Evolutionary conservation across 2,113 vertebrate species (phyloP).

Genomic region (Diadophis punctatus): DNA sequence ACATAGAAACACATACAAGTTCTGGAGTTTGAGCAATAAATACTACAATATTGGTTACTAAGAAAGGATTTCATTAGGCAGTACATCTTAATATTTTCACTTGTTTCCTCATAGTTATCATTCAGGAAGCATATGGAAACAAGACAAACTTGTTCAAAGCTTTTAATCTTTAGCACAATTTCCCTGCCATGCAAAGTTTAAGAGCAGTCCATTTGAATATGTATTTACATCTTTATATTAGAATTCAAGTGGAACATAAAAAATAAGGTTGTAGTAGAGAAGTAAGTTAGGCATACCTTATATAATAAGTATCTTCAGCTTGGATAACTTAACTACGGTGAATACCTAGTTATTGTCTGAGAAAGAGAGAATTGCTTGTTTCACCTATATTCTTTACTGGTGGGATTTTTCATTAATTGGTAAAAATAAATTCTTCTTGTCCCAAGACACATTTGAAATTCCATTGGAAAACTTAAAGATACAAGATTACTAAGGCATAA

Average conservation of each 20-base stretch:
- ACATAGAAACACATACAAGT: background rate
- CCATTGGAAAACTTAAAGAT: background rate
- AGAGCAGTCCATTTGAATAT: constrained; percentile 39
- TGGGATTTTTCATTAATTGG: background rate
- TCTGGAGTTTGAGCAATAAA: background rate
- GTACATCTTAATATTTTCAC: constrained; percentile 34
- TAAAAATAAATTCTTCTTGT: background rate
- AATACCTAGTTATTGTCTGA: background rate
- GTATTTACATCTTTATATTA: constrained; percentile 46
- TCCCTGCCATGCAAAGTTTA: constrained; percentile 43
- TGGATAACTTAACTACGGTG: background rate
- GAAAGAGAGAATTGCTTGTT: background rate
- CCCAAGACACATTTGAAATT: background rate
- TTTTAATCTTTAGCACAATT: constrained; percentile 53
- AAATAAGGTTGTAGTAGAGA: constrained; percentile 40
- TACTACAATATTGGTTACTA: constrained; percentile 10
- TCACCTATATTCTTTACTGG: background rate
- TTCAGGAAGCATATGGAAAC: constrained; percentile 53
- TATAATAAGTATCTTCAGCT: constrained; percentile 9
- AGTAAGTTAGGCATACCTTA: constrained; percentile 56
- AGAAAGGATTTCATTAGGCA: constrained; percentile 42
- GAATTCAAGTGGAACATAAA: constrained; percentile 44
- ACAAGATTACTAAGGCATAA: background rate
- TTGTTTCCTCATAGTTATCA: constrained; percentile 56
- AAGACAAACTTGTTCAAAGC: constrained; percentile 48